These are phyloP conservation scores for Piprites chloris DNA, from an alignment of 2,113 vertebrate genomes.

Conservation along the genomic window DNA sequence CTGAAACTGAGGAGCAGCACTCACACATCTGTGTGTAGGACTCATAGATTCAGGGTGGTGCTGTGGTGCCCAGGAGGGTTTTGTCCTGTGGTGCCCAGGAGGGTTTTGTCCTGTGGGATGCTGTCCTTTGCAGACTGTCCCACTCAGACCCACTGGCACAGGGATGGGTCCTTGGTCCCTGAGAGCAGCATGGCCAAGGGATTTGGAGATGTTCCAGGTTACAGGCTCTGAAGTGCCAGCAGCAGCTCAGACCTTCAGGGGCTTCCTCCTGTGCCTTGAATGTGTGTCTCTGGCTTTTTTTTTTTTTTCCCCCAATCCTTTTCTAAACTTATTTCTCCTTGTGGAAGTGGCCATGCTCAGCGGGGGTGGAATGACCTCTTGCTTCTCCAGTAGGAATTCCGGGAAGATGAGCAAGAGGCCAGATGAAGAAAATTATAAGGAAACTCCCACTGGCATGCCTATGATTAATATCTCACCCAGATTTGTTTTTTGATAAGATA, in stretches of 20 bases:
- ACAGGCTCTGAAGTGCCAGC: neutral
- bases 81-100: neutral
- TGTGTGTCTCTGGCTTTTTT: neutral
- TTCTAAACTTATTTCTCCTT: neutral
- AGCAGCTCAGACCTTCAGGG: neutral
- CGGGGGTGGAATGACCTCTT: neutral
- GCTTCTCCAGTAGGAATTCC: neutral
- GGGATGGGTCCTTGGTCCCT: neutral
- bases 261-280: neutral
- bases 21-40: neutral
- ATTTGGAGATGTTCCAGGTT: neutral
- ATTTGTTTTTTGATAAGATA: neutral
- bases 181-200: neutral
- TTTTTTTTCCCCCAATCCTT: neutral
- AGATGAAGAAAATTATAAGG: neutral
- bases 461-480: neutral
- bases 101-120: neutral
- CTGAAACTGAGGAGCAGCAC: neutral
- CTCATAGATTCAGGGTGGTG: neutral
- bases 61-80: neutral
- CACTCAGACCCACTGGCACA: fast-evolving
- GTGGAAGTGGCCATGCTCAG: fast-evolving
- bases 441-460: fast-evolving
- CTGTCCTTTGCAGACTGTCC: neutral
- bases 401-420: neutral